Evolutionary conservation across 2,888 invertebrate genomes (phyloP).

Genomic region (Hetaerina titia): DNA sequence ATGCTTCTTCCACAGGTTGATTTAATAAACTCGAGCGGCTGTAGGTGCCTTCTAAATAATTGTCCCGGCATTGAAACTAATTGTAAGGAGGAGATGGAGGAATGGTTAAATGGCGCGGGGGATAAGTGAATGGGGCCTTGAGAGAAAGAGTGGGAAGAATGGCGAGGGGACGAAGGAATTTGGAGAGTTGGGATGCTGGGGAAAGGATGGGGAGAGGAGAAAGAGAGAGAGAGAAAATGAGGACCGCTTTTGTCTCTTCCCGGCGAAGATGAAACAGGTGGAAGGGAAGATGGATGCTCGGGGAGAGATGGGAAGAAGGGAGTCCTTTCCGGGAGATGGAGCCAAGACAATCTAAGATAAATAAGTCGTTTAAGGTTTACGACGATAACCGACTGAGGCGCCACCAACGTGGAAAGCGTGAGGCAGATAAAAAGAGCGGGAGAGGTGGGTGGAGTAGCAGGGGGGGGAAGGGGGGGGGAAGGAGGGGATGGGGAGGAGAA

Average conservation of each 20-base stretch:
- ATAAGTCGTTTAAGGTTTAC: slow-evolving; percentile 65
- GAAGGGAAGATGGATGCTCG: slow-evolving; percentile 41
- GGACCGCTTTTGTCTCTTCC: neutral
- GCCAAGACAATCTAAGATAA: slow-evolving; percentile 55
- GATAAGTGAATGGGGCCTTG: neutral
- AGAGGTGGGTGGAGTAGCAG: neutral
- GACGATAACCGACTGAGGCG: slow-evolving; percentile 50
- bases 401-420: slow-evolving; percentile 46
- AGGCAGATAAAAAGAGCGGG: slow-evolving; percentile 39
- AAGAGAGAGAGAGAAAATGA: neutral
- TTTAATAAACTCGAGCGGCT: neutral
- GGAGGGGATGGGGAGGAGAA: neutral
- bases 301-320: neutral
- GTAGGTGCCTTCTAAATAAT: neutral
- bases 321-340: slow-evolving; percentile 49
- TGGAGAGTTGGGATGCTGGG: neutral
- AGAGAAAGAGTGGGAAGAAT: neutral
- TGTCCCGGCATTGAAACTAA: slow-evolving; percentile 7
- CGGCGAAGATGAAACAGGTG: slow-evolving; percentile 50
- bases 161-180: neutral
- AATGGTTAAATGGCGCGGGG: neutral
- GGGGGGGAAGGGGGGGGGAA: neutral
- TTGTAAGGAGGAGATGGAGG: neutral
- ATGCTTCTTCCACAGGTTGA: neutral
- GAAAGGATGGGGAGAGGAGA: neutral